A percentile compares a stretch with the other conserved stretches of the same genome.
These are phyloP conservation scores for Naja naja DNA, from an alignment of 2,113 vertebrate genomes.

Conservation along the genomic window DNA sequence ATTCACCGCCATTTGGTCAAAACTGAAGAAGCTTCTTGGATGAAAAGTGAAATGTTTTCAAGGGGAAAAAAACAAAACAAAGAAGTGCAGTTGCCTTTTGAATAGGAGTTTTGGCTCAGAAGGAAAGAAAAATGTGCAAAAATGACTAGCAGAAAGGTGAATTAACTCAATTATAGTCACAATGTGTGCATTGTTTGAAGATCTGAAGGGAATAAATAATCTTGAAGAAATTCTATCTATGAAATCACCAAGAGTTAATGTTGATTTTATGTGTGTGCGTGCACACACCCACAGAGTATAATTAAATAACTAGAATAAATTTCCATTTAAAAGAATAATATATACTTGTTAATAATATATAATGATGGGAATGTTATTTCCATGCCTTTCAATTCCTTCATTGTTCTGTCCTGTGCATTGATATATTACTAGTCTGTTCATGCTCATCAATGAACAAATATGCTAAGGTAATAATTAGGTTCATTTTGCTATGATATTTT, in stretches of 20 bases:
- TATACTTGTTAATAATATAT: neutral
- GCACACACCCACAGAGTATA: neutral
- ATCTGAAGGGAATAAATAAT: neutral
- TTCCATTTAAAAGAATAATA: neutral
- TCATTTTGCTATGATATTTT: neutral
- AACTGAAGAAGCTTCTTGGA: neutral
- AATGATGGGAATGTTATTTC: neutral
- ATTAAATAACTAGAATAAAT: neutral
- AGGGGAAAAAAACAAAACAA: neutral
- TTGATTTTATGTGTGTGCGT: neutral
- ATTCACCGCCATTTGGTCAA: neutral
- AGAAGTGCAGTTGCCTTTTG: too few species aligned
- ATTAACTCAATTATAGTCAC: neutral
- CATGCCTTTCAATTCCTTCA: neutral
- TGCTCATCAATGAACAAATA: neutral
- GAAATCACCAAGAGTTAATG: neutral
- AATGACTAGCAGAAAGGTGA: neutral
- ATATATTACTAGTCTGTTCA: neutral
- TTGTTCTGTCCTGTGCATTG: neutral
- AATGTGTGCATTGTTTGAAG: neutral
- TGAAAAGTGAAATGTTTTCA: neutral
- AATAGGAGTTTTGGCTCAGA: neutral
- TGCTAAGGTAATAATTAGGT: neutral
- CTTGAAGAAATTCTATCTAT: neutral
- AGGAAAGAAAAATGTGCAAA: neutral